These are phyloP conservation scores for Brachynemurus nebulosus DNA, from an alignment of 2,888 invertebrate species.

Conservation along the genomic window DNA sequence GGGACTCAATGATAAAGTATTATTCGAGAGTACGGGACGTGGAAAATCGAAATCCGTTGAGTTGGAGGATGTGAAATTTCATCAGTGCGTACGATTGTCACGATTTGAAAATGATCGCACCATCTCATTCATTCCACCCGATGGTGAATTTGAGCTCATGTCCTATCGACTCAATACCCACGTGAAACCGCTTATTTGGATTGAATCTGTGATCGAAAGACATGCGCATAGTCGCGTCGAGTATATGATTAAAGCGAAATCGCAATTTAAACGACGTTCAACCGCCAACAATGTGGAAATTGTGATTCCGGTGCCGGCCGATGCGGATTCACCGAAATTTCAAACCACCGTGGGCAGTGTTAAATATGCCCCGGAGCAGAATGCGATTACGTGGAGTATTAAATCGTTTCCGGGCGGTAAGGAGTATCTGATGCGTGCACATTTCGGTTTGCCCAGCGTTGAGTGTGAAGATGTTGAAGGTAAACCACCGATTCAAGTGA, in stretches of 20 bases:
- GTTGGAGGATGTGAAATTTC: slow-evolving; percentile 96
- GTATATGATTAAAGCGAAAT: slow-evolving; percentile 98
- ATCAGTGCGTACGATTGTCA: slow-evolving; percentile 93
- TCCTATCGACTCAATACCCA: slow-evolving; percentile 94
- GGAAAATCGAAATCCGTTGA: slow-evolving; percentile 98
- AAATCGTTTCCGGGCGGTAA: slow-evolving; percentile 97
- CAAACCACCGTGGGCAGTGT: slow-evolving; percentile 95
- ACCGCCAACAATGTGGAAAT: slow-evolving; percentile 99
- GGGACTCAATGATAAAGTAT: slow-evolving; percentile 93
- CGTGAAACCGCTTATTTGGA: slow-evolving; percentile 96
- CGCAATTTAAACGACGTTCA: slow-evolving; percentile 93
- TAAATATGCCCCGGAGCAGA: slow-evolving; percentile 94
- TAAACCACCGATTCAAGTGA: slow-evolving; percentile 94
- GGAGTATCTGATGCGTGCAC: slow-evolving; percentile 95
- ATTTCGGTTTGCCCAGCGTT: slow-evolving; percentile 94
- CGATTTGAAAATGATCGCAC: slow-evolving; percentile 97
- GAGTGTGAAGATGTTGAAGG: slow-evolving; percentile 89
- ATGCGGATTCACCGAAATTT: slow-evolving; percentile 97
- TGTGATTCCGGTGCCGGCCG: slow-evolving; percentile 87
- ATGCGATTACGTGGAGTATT: slow-evolving; percentile 93
- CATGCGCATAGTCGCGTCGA: slow-evolving; percentile 96
- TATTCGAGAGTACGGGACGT: slow-evolving; percentile 94
- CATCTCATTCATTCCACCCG: slow-evolving; percentile 96
- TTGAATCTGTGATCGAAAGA: slow-evolving; percentile 94
- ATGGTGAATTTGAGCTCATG: slow-evolving; percentile 98